Percentiles rank a stretch among this genome's conserved stretches.
Conservation (phyloP, 2,888 invertebrate genomes). For the Oscheius onirici region DNA sequence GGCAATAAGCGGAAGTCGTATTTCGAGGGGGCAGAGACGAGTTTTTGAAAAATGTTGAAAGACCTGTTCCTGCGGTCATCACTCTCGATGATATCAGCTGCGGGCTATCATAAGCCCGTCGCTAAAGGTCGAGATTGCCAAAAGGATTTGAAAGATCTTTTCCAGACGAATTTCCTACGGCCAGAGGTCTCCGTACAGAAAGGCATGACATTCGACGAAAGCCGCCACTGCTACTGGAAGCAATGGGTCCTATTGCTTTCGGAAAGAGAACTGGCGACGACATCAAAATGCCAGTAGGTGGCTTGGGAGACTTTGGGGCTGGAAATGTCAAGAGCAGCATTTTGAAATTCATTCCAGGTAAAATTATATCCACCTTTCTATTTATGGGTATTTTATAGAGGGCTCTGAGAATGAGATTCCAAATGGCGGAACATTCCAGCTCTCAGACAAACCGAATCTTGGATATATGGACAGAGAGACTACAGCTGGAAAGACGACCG, state of each 20-base stretch:
- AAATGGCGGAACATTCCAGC: conserved; percentile 56
- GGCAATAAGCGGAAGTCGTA: conserved; percentile 8
- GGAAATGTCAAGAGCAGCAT: conserved; percentile 52
- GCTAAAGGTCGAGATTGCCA: too few relatives aligned
- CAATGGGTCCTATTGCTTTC: conserved; percentile 57
- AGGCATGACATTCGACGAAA: conserved; percentile 43
- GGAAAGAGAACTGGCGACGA: conserved; percentile 57
- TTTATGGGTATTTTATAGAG: conserved; percentile 19
- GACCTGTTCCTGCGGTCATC: too few relatives aligned
- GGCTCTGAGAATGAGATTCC: conserved; percentile 37
- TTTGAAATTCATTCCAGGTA: conserved; percentile 57
- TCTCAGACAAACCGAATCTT: conserved; percentile 55
- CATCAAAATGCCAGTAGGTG: conserved; percentile 49
- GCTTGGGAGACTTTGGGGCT: conserved; percentile 56
- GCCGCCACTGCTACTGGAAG: conserved; percentile 45
- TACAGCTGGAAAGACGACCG: conserved; percentile 46
- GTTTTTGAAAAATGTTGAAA: too few relatives aligned
- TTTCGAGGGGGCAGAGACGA: too few relatives aligned
- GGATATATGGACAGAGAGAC: conserved; percentile 61
- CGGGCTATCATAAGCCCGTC: too few relatives aligned
- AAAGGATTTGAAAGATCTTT: too few relatives aligned
- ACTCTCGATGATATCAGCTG: too few relatives aligned
- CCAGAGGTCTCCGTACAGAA: conserved; percentile 19
- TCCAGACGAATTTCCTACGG: conserved; percentile 22
- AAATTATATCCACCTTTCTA: background rate